Evolutionary conservation across 2,797 vertebrate genomes (phyloP), one percentile per base, ranked within the genome.

Genomic region (Coilia nasus): DNA sequence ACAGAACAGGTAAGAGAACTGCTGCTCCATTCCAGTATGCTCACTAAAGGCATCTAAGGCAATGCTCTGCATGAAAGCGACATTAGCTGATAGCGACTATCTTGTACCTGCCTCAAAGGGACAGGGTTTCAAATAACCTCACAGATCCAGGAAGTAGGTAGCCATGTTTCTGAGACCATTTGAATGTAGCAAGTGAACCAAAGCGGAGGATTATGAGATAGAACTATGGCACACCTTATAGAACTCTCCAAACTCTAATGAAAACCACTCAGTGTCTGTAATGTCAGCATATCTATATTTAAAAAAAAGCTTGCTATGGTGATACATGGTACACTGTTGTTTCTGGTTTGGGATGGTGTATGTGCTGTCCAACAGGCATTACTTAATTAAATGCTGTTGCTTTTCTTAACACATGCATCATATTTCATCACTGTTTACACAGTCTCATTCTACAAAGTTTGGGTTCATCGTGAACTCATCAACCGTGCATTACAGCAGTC

Each of bases 1-100:
- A 50, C 19, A 4, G 28, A 60, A 83, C 87, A 87, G 89, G 89
- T 90, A 90, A 78, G 28, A 35, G 31, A 12, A 21, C 71, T 44
- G 71, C 17, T 21, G 71, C 25, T 75, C 31, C 64, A 35, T 5
- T 54, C 41, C 19, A 21, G 71, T 78, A 17, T 0, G 28, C 31
- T 41, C 17, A 21, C 31, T 75, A 17, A 75, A 6, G 4, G 50
- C 67, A 35, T 41, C 28, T 35, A 31, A 35, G 28, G 15, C 67
- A 75, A 35, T 9, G 6, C 28, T 75, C 12, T 35, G 17, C 6
- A 7, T 28, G 12, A 75, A 31, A 75, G 31, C 14, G 35, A 44
- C 15, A 19, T 21, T 19, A 75, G 67, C 15, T 78, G 14, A 19
- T 44, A 78, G 71, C 9, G 35, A 6, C 67, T 17, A n/a, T 19